Evolutionary conservation across 2,888 invertebrate species (phyloP), one percentile per base, ranked within the genome.

Genomic region (Harpalus rufipes): DNA sequence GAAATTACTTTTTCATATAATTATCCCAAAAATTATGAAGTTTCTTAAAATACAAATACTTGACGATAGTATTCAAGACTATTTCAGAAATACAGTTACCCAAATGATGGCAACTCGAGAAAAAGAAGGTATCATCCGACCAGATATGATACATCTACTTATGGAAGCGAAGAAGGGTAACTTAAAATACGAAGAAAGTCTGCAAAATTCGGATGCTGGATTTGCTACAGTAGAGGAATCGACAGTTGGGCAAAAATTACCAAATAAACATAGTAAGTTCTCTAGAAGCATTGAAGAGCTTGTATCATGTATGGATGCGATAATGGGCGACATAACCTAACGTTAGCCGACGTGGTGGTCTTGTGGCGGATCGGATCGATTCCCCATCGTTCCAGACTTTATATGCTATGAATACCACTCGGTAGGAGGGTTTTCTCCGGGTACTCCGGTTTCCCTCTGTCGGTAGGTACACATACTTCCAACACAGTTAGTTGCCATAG

Each of bases 61-160:
- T n/a, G 8, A 25, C n/a, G 91, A 91, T 2, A 91, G 89, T 76
- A 89, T 88, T 32, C 86, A 63, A 10, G 74, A 80, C 59, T 88
- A 87, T 61, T 87, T 87, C 68, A 68, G 78, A 16, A 85, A 72
- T 39, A 83, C 87, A 6, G 86, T 88, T 1, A 81, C 25, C 18
- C 85, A 86, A 12, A 87, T 86, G 18, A 87, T 88, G 14, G 32
- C 81, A 16, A 65, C 12, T 1, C 79, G 88, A 76, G 86, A 87
- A 84, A 79, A 86, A 51, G 72, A 86, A 44, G 81, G 85, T 41
- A 87, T 87, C 39, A 56, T 86, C 18, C 84, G 88, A 39, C 87
- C 87, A 3, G 88, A 88, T 81, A 92, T 93, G 92, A 92, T 93
- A 25, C 91, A 93, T 65, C 87, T 93, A 7, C 88, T 93, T 0